Conservation (phyloP, 2,797 vertebrate genomes). For the Halcyon badia region DNA sequence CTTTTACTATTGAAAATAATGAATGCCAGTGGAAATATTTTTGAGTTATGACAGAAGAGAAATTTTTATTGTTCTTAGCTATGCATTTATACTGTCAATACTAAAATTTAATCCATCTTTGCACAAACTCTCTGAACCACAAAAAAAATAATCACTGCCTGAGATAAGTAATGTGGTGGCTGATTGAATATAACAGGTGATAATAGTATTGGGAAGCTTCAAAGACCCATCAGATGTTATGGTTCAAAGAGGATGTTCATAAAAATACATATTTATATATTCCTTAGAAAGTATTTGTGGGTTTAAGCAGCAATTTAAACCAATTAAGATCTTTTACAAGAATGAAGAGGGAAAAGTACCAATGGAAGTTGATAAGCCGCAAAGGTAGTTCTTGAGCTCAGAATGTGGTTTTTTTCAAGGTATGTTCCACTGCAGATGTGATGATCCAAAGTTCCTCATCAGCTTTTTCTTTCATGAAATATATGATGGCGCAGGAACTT, state of each 20-base stretch:
- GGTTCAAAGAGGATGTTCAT: neutral
- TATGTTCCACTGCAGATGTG: neutral
- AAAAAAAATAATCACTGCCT: constrained; percentile 50
- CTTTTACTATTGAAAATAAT: constrained; percentile 60
- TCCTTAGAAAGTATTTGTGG: neutral
- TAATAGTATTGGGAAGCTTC: neutral
- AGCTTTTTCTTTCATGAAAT: neutral
- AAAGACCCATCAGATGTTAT: neutral
- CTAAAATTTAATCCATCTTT: constrained; percentile 14
- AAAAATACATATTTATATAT: neutral
- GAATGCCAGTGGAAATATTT: constrained; percentile 60
- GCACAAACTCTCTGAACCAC: constrained; percentile 12
- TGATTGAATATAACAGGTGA: neutral
- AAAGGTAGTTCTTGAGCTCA: neutral
- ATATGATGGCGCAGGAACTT: neutral
- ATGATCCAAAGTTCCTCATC: neutral
- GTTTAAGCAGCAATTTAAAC: neutral
- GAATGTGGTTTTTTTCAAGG: neutral
- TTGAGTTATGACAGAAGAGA: constrained; percentile 50
- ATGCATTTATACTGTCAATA: constrained; percentile 33
- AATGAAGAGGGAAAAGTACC: neutral
- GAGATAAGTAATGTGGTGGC: neutral
- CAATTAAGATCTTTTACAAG: neutral
- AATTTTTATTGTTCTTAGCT: constrained; percentile 17
- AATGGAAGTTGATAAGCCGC: neutral